A percentile compares a stretch with the other conserved stretches of the same genome.
These are phyloP conservation scores for Chaenogobius annularis DNA, from an alignment of 2,113 vertebrate genomes.

Conservation along the genomic window DNA sequence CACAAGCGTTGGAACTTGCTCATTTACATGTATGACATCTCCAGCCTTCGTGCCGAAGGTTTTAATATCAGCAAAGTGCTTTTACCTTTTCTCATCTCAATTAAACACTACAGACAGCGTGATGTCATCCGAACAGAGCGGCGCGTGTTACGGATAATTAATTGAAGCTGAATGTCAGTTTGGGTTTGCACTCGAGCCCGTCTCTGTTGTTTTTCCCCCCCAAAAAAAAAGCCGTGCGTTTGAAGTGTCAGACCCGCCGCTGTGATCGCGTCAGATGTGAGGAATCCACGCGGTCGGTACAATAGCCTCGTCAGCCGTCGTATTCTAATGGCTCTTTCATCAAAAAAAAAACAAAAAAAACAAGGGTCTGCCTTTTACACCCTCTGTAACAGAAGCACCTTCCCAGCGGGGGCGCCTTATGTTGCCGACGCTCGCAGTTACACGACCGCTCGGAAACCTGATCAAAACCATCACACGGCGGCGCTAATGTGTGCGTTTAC, in stretches of 20 bases:
- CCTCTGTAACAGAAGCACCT: slow-evolving; percentile 25
- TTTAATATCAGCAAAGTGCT: too few relatives aligned
- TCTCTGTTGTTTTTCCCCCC: slow-evolving; percentile 8
- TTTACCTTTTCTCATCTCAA: neutral
- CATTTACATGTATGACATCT: too few relatives aligned
- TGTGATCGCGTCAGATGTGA: neutral
- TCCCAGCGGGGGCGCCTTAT: slow-evolving; percentile 46
- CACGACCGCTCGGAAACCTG: slow-evolving; percentile 30
- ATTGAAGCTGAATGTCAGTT: slow-evolving; percentile 1
- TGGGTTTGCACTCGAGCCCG: neutral
- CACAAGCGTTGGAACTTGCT: too few relatives aligned
- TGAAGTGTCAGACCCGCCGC: slow-evolving; percentile 1
- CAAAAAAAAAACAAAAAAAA: slow-evolving; percentile 30
- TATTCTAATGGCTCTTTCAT: slow-evolving; percentile 35
- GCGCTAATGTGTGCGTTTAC: slow-evolving; percentile 18
- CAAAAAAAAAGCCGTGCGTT: neutral
- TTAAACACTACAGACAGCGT: neutral
- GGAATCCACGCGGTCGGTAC: neutral
- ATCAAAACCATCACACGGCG: slow-evolving; percentile 41
- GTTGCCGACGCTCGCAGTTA: slow-evolving; percentile 45
- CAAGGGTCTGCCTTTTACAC: slow-evolving; percentile 12
- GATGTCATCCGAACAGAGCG: neutral
- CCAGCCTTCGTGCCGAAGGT: too few relatives aligned
- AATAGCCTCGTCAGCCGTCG: neutral
- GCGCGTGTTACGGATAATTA: neutral